Evolutionary conservation across 2,113 vertebrate species (phyloP).

Genomic region (Protobothrops mucrosquamatus): DNA sequence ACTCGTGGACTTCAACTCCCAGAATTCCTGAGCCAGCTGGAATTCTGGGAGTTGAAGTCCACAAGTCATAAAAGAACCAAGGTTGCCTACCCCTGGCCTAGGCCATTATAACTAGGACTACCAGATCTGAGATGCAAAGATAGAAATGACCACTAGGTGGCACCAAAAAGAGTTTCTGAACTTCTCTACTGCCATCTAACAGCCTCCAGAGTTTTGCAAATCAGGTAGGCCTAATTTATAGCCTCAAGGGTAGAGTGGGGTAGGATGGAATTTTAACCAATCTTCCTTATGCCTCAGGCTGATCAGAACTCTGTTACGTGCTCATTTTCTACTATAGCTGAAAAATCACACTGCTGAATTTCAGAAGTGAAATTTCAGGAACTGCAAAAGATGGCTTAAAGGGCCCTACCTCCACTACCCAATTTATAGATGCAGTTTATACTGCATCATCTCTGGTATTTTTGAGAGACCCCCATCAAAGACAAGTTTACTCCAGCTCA

Average conservation of each 20-base stretch:
- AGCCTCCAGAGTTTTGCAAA: background rate
- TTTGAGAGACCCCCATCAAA: background rate
- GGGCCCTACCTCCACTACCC: no score
- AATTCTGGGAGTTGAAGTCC: no score
- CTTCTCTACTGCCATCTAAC: background rate
- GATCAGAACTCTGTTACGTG: background rate
- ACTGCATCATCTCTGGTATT: background rate
- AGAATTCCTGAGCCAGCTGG: no score
- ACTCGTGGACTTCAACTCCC: no score
- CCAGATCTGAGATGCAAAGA: background rate
- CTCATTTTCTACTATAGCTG: background rate
- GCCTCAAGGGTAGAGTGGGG: background rate
- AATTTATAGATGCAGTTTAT: background rate
- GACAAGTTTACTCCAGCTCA: background rate
- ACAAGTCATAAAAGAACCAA: no score
- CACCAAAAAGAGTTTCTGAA: background rate
- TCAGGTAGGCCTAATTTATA: background rate
- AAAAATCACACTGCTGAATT: background rate
- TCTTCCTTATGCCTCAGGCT: background rate
- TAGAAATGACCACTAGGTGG: background rate
- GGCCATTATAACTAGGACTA: background rate
- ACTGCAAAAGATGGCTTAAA: background rate
- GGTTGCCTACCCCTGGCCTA: no score
- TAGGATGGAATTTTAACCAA: background rate
- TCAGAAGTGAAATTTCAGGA: background rate